Base-by-base conservation (phyloP, 1,140 invertebrate genomes). In the Trigoniulus corallinus region DNA sequence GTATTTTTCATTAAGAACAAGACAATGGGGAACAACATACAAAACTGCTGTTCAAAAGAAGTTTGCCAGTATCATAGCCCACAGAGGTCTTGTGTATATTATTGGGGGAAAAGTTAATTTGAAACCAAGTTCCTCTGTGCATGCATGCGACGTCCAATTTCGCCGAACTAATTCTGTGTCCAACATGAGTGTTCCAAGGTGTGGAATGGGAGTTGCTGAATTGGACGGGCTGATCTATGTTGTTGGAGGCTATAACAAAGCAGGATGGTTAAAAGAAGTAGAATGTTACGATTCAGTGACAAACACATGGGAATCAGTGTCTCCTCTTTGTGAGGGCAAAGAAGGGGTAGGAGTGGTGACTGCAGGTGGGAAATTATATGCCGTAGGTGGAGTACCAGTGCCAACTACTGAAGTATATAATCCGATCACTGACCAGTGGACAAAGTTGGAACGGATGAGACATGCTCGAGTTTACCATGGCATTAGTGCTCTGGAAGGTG, bases 361-460 rank as follows among this genome's bases (percentile, higher is more conserved):
- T 10, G 20, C 15, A n/a, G 3, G 23, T 2, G 42, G 26, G 3
- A 15, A 24, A 10, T n/a, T 51, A 4, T 45, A 46, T 22, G 50
- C 29, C 2, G 21, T 51, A 15, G 50, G 50, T 20, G 50, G 50
- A 15, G 20, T 21, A 3, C 39, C 39, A 18, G 47, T 37, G 7
- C 15, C 7, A 4, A 24, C 43, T 7, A 46, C 34, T 34, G 50
- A 51, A 34, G 2, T 4, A 25, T 51, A 51, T 22, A 25, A 51
- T 40, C 50, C 50, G 7, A n/a, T 27, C 3, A 7, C 27, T 4
- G 42, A 51, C 23, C 50, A 51, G 24, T 51, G 50, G 50, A 51
- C 42, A 4, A 7, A 29, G 23, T 13, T 51, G 7, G 21, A 3
- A 13, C 20, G 24, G 10, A 23, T 44, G n/a, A 23, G 2, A 25